A percentile compares a stretch with the other conserved stretches of the same genome.
Conservation (phyloP, 2,797 vertebrate genomes). For the Aldrovandia affinis region DNA sequence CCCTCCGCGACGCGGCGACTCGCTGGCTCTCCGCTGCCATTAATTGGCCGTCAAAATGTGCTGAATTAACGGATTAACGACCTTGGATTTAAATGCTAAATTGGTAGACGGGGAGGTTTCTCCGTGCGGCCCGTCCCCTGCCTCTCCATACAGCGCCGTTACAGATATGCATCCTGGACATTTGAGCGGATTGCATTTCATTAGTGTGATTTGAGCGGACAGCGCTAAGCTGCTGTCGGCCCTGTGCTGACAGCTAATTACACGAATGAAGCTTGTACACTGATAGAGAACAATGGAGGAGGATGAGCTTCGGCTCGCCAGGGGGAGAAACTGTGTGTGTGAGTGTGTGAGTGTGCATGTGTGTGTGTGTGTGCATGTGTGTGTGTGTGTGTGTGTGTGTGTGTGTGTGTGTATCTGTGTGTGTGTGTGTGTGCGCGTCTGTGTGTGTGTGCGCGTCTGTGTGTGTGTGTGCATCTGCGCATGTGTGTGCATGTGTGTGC, state of each 20-base stretch:
- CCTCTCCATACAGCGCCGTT: slow-evolving; percentile 86
- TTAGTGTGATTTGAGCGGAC: slow-evolving; percentile 97
- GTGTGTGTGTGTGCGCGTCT: not conserved
- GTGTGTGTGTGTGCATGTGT: slow-evolving; percentile 10
- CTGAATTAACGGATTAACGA: slow-evolving; percentile 90
- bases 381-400: not conserved
- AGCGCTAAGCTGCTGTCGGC: slow-evolving; percentile 94
- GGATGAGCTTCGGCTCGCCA: slow-evolving; percentile 71
- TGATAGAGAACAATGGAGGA: slow-evolving; percentile 90
- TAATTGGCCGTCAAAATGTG: slow-evolving; percentile 94
- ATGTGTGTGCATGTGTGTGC: not conserved
- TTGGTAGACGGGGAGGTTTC: slow-evolving; percentile 79
- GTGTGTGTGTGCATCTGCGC: not conserved
- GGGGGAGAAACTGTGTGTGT: slow-evolving; percentile 46
- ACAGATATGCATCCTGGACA: slow-evolving; percentile 92
- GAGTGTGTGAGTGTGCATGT: slow-evolving; percentile 24
- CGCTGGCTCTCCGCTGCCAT: slow-evolving; percentile 79
- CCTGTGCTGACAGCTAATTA: slow-evolving; percentile 98
- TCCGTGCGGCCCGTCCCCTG: slow-evolving; percentile 54
- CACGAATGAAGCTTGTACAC: slow-evolving; percentile 91
- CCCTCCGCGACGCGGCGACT: slow-evolving; percentile 58
- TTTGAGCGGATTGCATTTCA: slow-evolving; percentile 95
- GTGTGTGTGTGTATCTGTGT: slow-evolving; percentile 15
- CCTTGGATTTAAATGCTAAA: slow-evolving; percentile 77
- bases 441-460: not conserved